Base-by-base conservation (phyloP, 2,113 vertebrate species). In the Caranx melampygus region DNA sequence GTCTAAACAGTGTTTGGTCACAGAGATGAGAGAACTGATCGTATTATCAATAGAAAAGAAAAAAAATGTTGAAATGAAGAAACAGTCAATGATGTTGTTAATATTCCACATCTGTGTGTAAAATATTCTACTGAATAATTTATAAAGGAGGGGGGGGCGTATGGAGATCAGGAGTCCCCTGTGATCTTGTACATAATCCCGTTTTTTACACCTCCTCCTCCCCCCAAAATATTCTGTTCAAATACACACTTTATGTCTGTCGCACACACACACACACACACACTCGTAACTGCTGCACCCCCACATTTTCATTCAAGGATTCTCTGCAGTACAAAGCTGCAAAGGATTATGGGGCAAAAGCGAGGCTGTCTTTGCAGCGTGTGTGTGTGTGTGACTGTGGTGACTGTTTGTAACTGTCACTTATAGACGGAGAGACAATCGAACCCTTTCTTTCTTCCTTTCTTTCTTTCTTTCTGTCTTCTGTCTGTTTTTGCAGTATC, bases 361-460 rank as follows among this genome's bases (percentile, higher is more conserved):
- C 18, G 72, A 44, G 62, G 6, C 12, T 71, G 3, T 42, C 0
- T 75, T 20, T 65, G 15, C n/a, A n/a, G 65, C 14, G 60, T 63
- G 54, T 63, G 18, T 65, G 20, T 57, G n/a, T 75, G 71, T 42
- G 55, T 77, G 72, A 75, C 94, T 93, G 90, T 91, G 94, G 95
- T 95, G 94, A 72, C 75, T 65, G 67, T 79, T 62, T 62, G 71
- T 88, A 71, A 57, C 86, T 77, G 84, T 71, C 84, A 68, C 83
- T 45, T 45, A 21, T 34, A 40, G 64, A 49, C 1, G 3, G 2
- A 44, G 31, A 71, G 18, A 86, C 78, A 82, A 81, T 21, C 31
- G n/a, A 85, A 52, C 40, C 21, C 66, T 5, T 72, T 80, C 66
- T 72, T 35, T 76, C 35, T 40, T 26, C 26, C 44, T 12, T 47